Evolutionary conservation across 2,113 vertebrate genomes (phyloP).

Genomic region (Dolichallabes microphthalmus): DNA sequence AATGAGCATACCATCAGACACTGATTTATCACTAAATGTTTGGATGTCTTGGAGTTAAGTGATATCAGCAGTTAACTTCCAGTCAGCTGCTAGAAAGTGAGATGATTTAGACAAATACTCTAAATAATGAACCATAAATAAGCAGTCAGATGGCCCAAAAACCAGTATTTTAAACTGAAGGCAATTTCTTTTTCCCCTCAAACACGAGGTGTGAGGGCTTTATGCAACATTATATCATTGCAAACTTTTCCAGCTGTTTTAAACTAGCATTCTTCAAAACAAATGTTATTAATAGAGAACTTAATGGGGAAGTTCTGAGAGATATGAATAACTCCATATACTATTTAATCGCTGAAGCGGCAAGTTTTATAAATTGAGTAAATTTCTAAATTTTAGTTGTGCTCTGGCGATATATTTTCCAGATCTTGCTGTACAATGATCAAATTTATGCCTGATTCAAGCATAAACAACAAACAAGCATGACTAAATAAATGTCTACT

Average conservation of each 20-base stretch:
- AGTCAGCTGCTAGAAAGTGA: background rate
- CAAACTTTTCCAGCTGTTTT: background rate
- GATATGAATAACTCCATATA: background rate
- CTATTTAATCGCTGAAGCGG: background rate
- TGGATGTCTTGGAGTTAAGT: background rate
- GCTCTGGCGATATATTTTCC: background rate
- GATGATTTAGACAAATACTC: background rate
- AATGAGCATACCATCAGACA: background rate
- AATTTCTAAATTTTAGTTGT: background rate
- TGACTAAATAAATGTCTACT: too few species aligned
- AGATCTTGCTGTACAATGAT: background rate
- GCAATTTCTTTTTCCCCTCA: background rate
- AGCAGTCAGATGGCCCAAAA: slow-evolving; percentile 10
- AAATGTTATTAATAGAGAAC: background rate
- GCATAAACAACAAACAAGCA: background rate
- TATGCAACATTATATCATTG: background rate
- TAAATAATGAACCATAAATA: background rate
- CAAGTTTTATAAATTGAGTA: background rate
- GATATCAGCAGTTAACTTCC: background rate
- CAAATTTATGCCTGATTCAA: background rate
- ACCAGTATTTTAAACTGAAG: background rate
- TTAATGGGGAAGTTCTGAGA: background rate
- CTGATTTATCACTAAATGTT: background rate
- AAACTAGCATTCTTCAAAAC: background rate
- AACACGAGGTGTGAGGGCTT: background rate